phyloP scores from a whole-genome alignment of 2,113 vertebrate species.

The Microtus oregoni region DNA sequence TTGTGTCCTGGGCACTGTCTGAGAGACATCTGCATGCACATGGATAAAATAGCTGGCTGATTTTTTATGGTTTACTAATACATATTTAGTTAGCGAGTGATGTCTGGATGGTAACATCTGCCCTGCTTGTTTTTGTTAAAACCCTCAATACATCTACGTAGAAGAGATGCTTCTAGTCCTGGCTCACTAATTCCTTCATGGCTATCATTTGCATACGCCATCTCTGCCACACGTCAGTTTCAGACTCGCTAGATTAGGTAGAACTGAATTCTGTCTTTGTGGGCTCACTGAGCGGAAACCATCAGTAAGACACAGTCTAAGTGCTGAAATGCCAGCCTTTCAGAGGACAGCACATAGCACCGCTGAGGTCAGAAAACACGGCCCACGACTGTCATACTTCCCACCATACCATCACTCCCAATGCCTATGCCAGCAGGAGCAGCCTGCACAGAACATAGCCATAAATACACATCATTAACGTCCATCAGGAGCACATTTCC shows the following conservation, averaged over 20 bases:
- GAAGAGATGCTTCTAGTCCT: neutral
- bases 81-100: neutral
- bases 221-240: neutral
- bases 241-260: neutral
- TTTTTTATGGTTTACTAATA: neutral
- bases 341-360: neutral
- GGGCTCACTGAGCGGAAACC: neutral
- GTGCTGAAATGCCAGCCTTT: conserved; percentile 6
- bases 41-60: neutral
- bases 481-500: neutral
- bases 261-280: neutral
- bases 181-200: neutral
- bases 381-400: too few relatives aligned
- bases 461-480: neutral
- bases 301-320: neutral
- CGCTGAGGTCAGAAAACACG: neutral
- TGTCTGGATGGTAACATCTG: neutral
- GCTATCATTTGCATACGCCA: neutral
- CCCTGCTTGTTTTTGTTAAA: neutral
- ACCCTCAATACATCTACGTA: neutral
- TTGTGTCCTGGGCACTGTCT: neutral
- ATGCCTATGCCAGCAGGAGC: neutral
- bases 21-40: neutral
- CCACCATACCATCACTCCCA: neutral
- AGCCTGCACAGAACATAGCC: neutral